phyloP scores from a whole-genome alignment of 2,797 vertebrate species.

The Falco naumanni region DNA sequence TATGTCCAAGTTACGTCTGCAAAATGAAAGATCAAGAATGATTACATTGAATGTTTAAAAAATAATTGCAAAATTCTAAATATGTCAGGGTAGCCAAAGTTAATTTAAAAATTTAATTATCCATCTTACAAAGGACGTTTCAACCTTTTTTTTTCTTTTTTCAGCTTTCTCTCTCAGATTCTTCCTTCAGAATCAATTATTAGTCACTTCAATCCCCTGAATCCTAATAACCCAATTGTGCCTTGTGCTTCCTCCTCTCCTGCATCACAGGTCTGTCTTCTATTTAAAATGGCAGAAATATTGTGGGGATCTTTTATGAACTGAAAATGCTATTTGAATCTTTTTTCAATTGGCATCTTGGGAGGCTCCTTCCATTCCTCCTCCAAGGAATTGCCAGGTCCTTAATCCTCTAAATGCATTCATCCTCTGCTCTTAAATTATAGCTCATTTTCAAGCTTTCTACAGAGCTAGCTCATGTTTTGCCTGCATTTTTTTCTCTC shows the following conservation, averaged over 20 bases:
- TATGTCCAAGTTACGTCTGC: background rate
- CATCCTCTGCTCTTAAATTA: background rate
- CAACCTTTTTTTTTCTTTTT: background rate
- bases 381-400: slow-evolving; percentile 11
- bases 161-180: background rate
- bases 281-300: slow-evolving; percentile 26
- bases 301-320: background rate
- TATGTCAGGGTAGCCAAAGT: slow-evolving; percentile 2
- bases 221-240: slow-evolving; percentile 55
- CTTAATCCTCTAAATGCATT: slow-evolving; percentile 10
- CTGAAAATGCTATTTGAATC: slow-evolving; percentile 18
- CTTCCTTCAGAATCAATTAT: slow-evolving; percentile 35
- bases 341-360: slow-evolving; percentile 6
- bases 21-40: background rate
- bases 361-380: slow-evolving; percentile 38
- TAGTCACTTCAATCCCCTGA: background rate
- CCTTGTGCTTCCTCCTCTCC: slow-evolving; percentile 23
- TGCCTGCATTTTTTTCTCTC: slow-evolving; percentile 18
- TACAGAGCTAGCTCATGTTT: background rate
- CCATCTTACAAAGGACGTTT: slow-evolving; percentile 32
- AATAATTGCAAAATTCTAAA: slow-evolving; percentile 28
- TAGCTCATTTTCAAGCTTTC: slow-evolving; percentile 8
- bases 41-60: background rate
- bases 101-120: slow-evolving; percentile 60
- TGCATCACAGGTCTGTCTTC: slow-evolving; percentile 10